Conservation (phyloP, 2,888 invertebrate genomes). For the Esperia sulphurella region DNA sequence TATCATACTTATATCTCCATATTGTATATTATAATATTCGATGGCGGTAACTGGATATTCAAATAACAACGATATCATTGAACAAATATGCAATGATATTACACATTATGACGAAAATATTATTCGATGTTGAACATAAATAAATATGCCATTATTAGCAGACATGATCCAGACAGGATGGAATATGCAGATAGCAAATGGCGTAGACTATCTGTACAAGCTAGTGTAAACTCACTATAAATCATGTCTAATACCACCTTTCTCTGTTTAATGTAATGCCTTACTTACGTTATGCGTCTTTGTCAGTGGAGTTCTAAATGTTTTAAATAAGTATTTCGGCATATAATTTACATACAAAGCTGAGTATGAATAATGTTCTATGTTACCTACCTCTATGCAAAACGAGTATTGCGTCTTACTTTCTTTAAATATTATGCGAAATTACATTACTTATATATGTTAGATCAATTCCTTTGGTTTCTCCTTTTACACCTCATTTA, state of each 20-base stretch:
- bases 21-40: too few relatives aligned
- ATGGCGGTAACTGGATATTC: not conserved
- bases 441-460: too few relatives aligned
- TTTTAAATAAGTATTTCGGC: too few relatives aligned
- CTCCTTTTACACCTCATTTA: too few relatives aligned
- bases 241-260: not conserved
- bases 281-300: not conserved
- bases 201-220: not conserved
- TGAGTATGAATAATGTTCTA: too few relatives aligned
- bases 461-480: too few relatives aligned
- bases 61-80: not conserved
- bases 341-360: too few relatives aligned
- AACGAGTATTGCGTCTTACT: too few relatives aligned
- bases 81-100: not conserved
- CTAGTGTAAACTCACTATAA: not conserved
- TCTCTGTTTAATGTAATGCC: not conserved
- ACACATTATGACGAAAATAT: not conserved
- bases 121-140: not conserved
- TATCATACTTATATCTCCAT: too few relatives aligned
- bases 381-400: too few relatives aligned
- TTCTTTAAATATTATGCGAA: too few relatives aligned
- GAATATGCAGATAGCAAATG: slow-evolving; percentile 3
- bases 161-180: not conserved
- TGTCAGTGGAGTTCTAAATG: too few relatives aligned
- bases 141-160: not conserved